A percentile compares a stretch with the other conserved stretches of the same genome.
phyloP scores from a whole-genome alignment of 2,113 vertebrate species.

The Rana temporaria region DNA sequence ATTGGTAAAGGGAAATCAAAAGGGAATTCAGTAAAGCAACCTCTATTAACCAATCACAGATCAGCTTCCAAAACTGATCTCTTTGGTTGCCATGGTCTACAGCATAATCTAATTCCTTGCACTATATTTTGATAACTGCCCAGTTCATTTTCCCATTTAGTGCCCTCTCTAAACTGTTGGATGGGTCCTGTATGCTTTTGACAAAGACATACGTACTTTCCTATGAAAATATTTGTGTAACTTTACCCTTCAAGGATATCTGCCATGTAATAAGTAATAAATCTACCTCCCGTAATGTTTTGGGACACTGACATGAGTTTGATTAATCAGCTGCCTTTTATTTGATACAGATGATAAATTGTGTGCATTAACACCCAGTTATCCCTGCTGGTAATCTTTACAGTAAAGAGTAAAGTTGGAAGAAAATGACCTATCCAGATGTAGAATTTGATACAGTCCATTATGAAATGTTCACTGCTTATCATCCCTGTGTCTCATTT shows the following conservation, averaged over 20 bases:
- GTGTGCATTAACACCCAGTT: conserved; percentile 34
- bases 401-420: conserved; percentile 1
- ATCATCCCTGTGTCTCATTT: conserved; percentile 34
- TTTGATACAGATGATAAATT: conserved; percentile 47
- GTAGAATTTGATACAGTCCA: conserved; percentile 46
- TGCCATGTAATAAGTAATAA: neutral
- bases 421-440: conserved; percentile 46
- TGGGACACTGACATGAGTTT: conserved; percentile 9
- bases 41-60: too few species aligned
- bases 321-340: conserved; percentile 34
- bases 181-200: too few species aligned
- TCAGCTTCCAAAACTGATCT: too few species aligned
- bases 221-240: neutral
- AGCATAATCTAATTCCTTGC: too few species aligned
- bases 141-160: too few species aligned
- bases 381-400: conserved; percentile 21
- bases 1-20: too few species aligned
- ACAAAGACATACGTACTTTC: neutral
- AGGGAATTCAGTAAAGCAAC: too few species aligned
- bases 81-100: too few species aligned
- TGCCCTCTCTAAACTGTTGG: too few species aligned
- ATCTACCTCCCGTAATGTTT: neutral
- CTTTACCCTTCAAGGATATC: neutral
- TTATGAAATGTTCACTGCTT: conserved; percentile 41
- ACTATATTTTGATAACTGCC: too few species aligned